These are phyloP conservation scores for Xestia c-nigrum DNA, from an alignment of 2,888 invertebrate species.

Conservation along the genomic window DNA sequence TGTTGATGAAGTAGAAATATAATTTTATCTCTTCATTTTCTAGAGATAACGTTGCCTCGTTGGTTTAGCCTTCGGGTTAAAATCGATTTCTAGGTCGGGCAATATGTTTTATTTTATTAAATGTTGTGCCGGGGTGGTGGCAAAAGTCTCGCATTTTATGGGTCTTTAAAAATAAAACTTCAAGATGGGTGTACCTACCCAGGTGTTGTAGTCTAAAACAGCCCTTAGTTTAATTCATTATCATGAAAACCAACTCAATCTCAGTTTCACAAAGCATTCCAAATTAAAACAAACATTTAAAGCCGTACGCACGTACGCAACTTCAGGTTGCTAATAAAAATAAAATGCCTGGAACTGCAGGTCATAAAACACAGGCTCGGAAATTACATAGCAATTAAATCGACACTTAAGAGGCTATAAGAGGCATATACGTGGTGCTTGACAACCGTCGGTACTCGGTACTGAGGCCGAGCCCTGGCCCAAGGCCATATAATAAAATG, in stretches of 20 bases:
- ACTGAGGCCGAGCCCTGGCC: neutral
- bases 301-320: conserved; percentile 18
- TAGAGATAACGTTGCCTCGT: neutral
- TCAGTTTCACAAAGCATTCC: neutral
- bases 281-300: conserved; percentile 37
- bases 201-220: neutral
- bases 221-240: neutral
- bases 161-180: neutral
- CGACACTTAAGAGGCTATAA: conserved; percentile 50
- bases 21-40: neutral
- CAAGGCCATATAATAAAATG: neutral
- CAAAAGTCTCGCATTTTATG: neutral
- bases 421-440: conserved; percentile 25
- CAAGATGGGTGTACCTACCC: neutral
- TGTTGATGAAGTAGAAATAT: too few relatives aligned
- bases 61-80: too few relatives aligned
- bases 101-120: too few relatives aligned
- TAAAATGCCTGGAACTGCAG: conserved; percentile 46
- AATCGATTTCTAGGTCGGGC: neutral
- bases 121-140: too few relatives aligned
- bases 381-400: conserved; percentile 60
- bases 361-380: conserved; percentile 53
- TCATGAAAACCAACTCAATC: conserved; percentile 11
- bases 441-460: conserved; percentile 9
- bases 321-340: conserved; percentile 47